Percentiles rank a stretch among this genome's conserved stretches.
Evolutionary conservation across 2,888 invertebrate species (phyloP).

Genomic region (Caenorhabditis sp.): DNA sequence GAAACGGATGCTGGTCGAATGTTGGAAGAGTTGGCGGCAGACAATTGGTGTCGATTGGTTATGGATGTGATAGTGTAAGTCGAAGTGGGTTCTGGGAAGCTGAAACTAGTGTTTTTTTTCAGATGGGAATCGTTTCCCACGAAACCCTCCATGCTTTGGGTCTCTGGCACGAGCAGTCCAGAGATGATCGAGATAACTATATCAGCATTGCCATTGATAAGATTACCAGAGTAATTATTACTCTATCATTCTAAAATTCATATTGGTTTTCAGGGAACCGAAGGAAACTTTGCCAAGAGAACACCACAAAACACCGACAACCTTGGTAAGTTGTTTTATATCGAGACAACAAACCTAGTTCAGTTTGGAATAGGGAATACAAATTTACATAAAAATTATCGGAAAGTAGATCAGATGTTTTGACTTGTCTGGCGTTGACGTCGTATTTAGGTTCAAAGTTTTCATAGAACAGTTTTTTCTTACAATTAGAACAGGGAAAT

Average conservation of each 20-base stretch:
- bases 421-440: background rate
- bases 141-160: constrained; percentile 79
- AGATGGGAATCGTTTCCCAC: constrained; percentile 79
- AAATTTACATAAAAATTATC: constrained; percentile 7
- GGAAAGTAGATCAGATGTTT: background rate
- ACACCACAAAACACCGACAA: constrained; percentile 78
- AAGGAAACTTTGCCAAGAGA: constrained; percentile 82
- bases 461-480: too few species aligned
- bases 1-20: constrained; percentile 79
- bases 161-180: constrained; percentile 82
- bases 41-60: constrained; percentile 79
- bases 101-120: constrained; percentile 50
- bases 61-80: constrained; percentile 78
- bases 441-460: constrained; percentile 6
- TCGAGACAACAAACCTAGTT: constrained; percentile 1
- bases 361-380: background rate
- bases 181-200: constrained; percentile 78
- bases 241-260: constrained; percentile 4
- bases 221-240: constrained; percentile 71
- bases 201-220: constrained; percentile 71
- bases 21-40: constrained; percentile 78
- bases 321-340: constrained; percentile 63
- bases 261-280: constrained; percentile 73
- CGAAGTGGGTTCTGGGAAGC: background rate
- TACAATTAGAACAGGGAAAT: too few species aligned